These are phyloP conservation scores for Dolichomitus sp. DNA, from an alignment of 2,888 invertebrate species.

Conservation along the genomic window DNA sequence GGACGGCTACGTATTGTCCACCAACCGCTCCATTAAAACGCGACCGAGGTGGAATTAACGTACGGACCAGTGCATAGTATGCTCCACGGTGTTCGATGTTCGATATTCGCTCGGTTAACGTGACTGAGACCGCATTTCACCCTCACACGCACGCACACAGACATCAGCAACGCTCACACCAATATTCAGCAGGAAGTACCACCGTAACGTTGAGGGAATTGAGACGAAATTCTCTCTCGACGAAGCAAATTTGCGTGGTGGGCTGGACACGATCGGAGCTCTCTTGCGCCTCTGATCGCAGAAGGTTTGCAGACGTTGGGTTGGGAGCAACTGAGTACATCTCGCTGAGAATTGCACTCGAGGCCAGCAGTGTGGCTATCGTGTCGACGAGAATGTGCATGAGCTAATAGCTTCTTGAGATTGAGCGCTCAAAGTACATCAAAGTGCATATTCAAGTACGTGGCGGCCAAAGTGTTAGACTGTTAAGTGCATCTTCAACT, in stretches of 20 bases:
- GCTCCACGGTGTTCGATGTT: conserved; percentile 38
- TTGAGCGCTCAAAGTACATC: conserved; percentile 9
- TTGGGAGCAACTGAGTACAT: not conserved
- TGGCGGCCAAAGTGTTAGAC: not conserved
- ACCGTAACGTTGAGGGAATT: not conserved
- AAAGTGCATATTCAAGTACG: conserved; percentile 30
- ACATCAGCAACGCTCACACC: not conserved
- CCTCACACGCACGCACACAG: not conserved
- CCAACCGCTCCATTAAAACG: conserved; percentile 39
- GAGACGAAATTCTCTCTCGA: conserved; percentile 19
- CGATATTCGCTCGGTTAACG: conserved; percentile 30
- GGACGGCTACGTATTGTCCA: conserved; percentile 22
- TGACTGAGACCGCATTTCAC: conserved; percentile 4
- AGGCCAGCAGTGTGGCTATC: conserved; percentile 6
- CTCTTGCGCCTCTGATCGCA: not conserved
- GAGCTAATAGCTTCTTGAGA: not conserved
- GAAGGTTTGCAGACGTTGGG: not conserved
- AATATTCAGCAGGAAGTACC: not conserved
- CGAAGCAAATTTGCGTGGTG: conserved; percentile 37
- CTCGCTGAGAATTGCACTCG: not conserved
- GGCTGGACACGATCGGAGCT: not conserved
- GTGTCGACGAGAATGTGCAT: not conserved
- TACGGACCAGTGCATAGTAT: conserved; percentile 7
- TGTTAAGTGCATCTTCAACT: not conserved
- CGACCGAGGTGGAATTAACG: conserved; percentile 44